phyloP scores from a whole-genome alignment of 2,113 vertebrate species.

The Cryptomyrus ogoouensis region DNA sequence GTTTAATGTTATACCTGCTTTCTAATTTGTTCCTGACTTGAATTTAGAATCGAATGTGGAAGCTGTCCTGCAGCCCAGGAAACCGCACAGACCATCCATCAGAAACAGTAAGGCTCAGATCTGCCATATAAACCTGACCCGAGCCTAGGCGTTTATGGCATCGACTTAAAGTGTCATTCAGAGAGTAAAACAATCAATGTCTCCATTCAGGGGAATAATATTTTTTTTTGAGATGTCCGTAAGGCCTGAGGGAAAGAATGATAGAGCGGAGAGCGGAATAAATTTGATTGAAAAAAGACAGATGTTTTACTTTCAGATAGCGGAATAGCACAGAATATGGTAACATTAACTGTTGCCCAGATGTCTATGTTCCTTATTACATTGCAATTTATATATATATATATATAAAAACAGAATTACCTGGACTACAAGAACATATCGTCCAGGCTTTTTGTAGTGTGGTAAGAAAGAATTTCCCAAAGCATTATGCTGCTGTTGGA shows the following conservation, averaged over 20 bases:
- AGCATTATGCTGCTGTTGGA: neutral
- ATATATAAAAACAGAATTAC: neutral
- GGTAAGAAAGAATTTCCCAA: too few relatives aligned
- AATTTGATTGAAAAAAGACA: constrained; percentile 2
- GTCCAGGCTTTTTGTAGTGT: neutral
- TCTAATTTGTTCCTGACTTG: neutral
- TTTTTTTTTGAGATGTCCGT: neutral
- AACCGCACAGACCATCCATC: neutral
- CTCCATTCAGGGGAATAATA: neutral
- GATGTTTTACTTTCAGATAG: neutral
- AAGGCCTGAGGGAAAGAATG: neutral
- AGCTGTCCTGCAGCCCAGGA: neutral
- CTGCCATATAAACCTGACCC: neutral
- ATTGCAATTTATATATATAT: neutral
- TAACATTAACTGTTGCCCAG: neutral
- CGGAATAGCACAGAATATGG: neutral
- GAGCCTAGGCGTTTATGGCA: neutral
- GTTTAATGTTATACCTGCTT: neutral
- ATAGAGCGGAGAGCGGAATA: neutral
- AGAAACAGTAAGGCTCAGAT: neutral
- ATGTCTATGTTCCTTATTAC: neutral
- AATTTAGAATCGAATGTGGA: neutral
- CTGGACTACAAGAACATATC: neutral
- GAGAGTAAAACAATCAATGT: neutral
- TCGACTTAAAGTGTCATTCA: constrained; percentile 4